Evolutionary conservation across 2,113 vertebrate genomes (phyloP).

Genomic region (Solea senegalensis): DNA sequence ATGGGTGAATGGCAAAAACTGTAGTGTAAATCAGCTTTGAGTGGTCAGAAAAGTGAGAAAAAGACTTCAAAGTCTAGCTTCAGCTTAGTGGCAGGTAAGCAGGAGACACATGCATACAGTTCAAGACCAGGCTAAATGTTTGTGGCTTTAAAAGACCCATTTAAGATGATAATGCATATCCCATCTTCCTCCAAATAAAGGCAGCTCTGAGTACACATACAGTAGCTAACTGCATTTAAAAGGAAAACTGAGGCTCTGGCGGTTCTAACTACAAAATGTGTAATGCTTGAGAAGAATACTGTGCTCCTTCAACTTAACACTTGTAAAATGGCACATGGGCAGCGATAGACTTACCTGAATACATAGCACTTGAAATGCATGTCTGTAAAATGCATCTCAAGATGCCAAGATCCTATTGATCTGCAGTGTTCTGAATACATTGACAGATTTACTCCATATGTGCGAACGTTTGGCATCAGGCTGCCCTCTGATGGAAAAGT

Average conservation of each 20-base stretch:
- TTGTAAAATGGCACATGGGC: slow-evolving; percentile 5
- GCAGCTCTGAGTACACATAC: neutral
- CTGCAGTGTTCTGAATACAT: slow-evolving; percentile 10
- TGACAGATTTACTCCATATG: slow-evolving; percentile 17
- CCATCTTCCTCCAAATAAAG: neutral
- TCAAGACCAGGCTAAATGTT: neutral
- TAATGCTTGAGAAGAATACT: slow-evolving; percentile 8
- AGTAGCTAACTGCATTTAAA: neutral
- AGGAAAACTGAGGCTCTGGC: slow-evolving; percentile 1
- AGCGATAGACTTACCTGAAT: neutral
- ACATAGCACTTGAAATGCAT: slow-evolving; percentile 7
- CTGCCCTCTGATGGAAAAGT: slow-evolving; percentile 3
- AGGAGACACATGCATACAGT: too few relatives aligned
- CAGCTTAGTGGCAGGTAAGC: too few relatives aligned
- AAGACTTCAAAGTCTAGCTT: too few relatives aligned
- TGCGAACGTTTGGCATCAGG: neutral
- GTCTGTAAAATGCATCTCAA: neutral
- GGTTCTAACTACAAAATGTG: neutral
- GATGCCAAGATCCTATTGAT: slow-evolving; percentile 7
- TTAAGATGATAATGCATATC: neutral
- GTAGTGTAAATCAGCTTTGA: neutral
- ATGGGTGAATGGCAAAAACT: too few relatives aligned
- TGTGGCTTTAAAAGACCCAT: neutral
- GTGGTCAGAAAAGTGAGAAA: too few relatives aligned
- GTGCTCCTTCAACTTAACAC: slow-evolving; percentile 17